These are phyloP conservation scores for Elachura formosa DNA, from an alignment of 2,113 vertebrate species.

Conservation along the genomic window DNA sequence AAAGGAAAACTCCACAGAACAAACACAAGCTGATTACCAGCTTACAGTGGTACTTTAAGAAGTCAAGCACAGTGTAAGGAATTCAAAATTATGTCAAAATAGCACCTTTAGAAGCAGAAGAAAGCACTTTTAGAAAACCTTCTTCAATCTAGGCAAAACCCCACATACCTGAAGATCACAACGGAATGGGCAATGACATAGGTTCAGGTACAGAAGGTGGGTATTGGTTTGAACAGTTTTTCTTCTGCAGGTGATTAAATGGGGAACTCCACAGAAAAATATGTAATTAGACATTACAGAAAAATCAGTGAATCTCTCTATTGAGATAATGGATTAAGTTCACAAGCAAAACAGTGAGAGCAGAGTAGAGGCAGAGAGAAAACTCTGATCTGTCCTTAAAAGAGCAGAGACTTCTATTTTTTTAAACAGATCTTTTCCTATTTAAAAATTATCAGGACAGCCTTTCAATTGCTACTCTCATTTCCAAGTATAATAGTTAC, in stretches of 20 bases:
- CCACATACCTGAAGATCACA: background rate
- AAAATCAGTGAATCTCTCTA: background rate
- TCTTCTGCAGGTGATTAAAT: background rate
- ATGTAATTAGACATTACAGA: background rate
- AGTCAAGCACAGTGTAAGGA: constrained; percentile 41
- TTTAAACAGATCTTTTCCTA: background rate
- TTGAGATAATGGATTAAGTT: background rate
- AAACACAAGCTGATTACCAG: background rate
- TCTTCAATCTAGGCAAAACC: background rate
- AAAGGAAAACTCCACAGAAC: background rate
- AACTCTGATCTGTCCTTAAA: background rate
- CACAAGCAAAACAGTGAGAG: background rate
- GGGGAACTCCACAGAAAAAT: background rate
- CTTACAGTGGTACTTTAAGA: background rate
- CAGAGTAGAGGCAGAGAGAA: background rate
- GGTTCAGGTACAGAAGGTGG: background rate
- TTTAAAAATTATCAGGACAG: constrained; percentile 18
- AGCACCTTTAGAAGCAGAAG: constrained; percentile 46
- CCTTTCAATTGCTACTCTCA: constrained; percentile 40
- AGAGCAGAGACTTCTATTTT: background rate
- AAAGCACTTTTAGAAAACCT: background rate
- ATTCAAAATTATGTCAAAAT: constrained; percentile 16
- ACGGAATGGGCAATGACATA: background rate
- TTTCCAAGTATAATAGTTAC: constrained; percentile 27
- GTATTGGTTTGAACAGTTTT: background rate